Percentiles rank a stretch among this genome's conserved stretches.
phyloP scores from a whole-genome alignment of 2,113 vertebrate genomes.

The Pipa parva region DNA sequence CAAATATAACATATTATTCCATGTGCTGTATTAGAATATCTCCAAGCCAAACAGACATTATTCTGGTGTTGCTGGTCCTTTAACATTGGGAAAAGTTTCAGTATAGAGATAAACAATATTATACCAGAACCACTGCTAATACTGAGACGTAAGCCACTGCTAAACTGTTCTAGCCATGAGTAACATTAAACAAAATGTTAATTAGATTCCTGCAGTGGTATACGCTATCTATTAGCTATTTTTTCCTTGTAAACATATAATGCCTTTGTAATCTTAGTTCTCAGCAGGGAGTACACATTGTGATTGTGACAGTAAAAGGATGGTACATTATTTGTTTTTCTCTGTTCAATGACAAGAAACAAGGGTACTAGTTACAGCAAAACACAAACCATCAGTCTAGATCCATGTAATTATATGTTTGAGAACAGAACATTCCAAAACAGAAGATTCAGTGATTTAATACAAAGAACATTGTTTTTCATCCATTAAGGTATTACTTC shows the following conservation, averaged over 20 bases:
- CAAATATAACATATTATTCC: no score
- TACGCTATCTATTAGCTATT: neutral
- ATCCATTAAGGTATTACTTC: neutral
- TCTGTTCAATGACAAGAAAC: slow-evolving; percentile 13
- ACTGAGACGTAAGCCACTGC: no score
- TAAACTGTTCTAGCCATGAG: no score
- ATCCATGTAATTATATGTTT: slow-evolving; percentile 23
- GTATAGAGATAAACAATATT: no score
- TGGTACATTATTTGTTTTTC: neutral
- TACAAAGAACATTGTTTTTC: neutral
- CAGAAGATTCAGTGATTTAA: neutral
- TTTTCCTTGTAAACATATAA: slow-evolving; percentile 30
- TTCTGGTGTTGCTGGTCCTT: no score
- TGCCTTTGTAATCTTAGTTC: slow-evolving; percentile 26
- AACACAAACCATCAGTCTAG: slow-evolving; percentile 10
- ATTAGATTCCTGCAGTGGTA: neutral
- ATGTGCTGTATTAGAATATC: no score
- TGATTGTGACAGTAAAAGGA: slow-evolving; percentile 10
- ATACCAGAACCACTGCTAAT: no score
- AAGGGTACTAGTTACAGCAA: slow-evolving; percentile 7
- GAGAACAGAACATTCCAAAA: neutral
- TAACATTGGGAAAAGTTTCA: no score
- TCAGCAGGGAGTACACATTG: slow-evolving; percentile 11
- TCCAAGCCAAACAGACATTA: no score
- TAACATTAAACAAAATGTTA: slow-evolving; percentile 16